Base-by-base conservation (phyloP, 1,140 invertebrate species). In the Dinoponera quadriceps region DNA sequence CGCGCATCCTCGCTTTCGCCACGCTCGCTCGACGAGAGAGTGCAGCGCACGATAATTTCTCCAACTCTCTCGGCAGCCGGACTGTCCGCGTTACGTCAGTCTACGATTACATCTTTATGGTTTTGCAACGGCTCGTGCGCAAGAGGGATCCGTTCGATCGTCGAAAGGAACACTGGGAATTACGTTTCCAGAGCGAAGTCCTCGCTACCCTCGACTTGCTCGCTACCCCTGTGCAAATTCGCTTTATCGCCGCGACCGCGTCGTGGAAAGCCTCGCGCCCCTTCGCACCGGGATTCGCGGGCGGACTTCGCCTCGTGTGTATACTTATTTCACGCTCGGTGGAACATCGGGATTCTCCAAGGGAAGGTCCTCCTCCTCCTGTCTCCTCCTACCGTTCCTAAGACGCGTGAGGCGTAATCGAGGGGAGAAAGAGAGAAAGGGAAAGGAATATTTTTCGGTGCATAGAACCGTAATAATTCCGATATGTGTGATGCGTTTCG, bases 41-140 rank as follows among this genome's bases (percentile, higher is more conserved):
- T 57, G 29, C 63, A n/a, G 63, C 63, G 16, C 20, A 48, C 33
- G 20, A 69, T 80, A 69, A 69, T 69, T 69, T 9, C 33, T 57
- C 7, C 22, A 57, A 5, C 11, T n/a, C n/a, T n/a, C n/a, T 44
- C 38, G 27, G 33, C 44, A 60, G 14, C 60, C 51, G 7, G 48
- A 77, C n/a, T n/a, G n/a, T 9, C 25, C 27, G 18, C 20, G 33
- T 55, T 27, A 78, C 7, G 44, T 20, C 20, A 63, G 4, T 68
- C 49, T 55, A n/a, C 83, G 85, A 90, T 90, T 90, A 90, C 54
- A 88, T 88, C 85, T 90, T 89, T 87, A 90, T 84, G 85, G 83
- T 89, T 88, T 88, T 90, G 88, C 82, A 90, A 85, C 86, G 63
- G 69, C 55, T 60, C 49, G 69, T 72, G 65, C 73, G 54, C 66